Percentiles rank a stretch among this genome's conserved stretches.
Conservation (phyloP, 2,888 invertebrate genomes). For the Molanna angustata region DNA sequence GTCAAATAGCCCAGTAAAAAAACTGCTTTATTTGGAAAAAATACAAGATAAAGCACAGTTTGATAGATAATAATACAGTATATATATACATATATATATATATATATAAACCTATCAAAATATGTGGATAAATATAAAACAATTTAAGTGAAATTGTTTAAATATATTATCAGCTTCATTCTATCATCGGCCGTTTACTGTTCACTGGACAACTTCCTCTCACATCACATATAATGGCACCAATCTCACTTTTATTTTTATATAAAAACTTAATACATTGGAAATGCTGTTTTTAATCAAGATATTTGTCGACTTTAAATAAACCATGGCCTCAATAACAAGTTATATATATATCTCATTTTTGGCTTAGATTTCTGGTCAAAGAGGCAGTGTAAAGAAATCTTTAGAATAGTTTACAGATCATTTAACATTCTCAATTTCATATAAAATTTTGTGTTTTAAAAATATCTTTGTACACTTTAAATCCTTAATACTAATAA, state of each 20-base stretch:
- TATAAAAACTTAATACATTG: slow-evolving; percentile 11
- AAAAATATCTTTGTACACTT: slow-evolving; percentile 34
- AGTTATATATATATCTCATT: too few species aligned
- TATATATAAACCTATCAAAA: slow-evolving; percentile 26
- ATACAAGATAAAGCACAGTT: slow-evolving; percentile 32
- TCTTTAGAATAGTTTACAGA: slow-evolving; percentile 5
- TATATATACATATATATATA: neutral
- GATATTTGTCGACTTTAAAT: slow-evolving; percentile 6
- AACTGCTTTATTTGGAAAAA: slow-evolving; percentile 30
- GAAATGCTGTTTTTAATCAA: slow-evolving; percentile 12
- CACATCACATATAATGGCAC: slow-evolving; percentile 24
- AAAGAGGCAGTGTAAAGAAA: slow-evolving; percentile 8
- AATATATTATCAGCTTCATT: slow-evolving; percentile 2
- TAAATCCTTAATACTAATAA: slow-evolving; percentile 30
- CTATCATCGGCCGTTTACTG: neutral
- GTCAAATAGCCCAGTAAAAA: slow-evolving; percentile 26
- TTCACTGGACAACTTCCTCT: slow-evolving; percentile 18
- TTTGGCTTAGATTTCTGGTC: too few species aligned
- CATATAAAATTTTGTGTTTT: slow-evolving; percentile 31
- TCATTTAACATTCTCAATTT: slow-evolving; percentile 20
- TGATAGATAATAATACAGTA: slow-evolving; percentile 17
- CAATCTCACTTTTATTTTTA: slow-evolving; percentile 19
- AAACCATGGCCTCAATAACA: slow-evolving; percentile 3
- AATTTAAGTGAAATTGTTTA: slow-evolving; percentile 16
- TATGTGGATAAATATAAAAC: slow-evolving; percentile 15